Evolutionary conservation across 2,797 vertebrate genomes (phyloP), one percentile per base, ranked within the genome.

Genomic region (Pseudochirops corinnae): DNA sequence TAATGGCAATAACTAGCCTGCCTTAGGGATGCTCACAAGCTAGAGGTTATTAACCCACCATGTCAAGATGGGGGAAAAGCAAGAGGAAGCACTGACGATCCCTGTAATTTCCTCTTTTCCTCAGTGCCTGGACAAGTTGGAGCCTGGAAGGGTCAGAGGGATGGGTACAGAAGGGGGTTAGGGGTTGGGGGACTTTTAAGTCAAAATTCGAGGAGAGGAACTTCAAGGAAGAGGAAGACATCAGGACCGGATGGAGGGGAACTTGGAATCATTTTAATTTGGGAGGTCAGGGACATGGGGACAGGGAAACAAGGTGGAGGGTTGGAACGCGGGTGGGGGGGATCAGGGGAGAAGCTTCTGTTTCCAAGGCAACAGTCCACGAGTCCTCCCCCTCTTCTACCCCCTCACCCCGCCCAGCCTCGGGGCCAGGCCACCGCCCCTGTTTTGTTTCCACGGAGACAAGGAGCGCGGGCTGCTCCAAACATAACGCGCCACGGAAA

Each of bases 401-500:
- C 97, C 56, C 96, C 95, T 91, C 92, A 94, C 90, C 67, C 33
- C 58, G 97, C 97, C 92, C 82, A 50, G 0, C 74, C 94, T 95
- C 90, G 1, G 31, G 96, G 95, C 92, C 95, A 92, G 93, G 95
- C 96, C 98, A 90, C 98, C 98, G 97, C 98, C 98, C 96, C 97
- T 98, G 98, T 98, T 98, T 97, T 98, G 98, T 98, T 98, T 98
- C 98, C 96, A 96, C 96, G 96, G 97, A 90, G 62, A 98, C 96
- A 56, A 94, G 97, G 91, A 55, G 96, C 95, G 97, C 97, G 90
- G 94, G 96, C 92, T 7, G 91, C 96, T 98, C 98, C 98, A 98
- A 98, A 96, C 98, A 98, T 98, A 98, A 98, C 98, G 98, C 97
- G 95, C 96, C 87, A 95, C 97, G 98, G 98, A 98, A 98, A 98